phyloP scores from a whole-genome alignment of 2,797 vertebrate genomes.

The Clamator glandarius region DNA sequence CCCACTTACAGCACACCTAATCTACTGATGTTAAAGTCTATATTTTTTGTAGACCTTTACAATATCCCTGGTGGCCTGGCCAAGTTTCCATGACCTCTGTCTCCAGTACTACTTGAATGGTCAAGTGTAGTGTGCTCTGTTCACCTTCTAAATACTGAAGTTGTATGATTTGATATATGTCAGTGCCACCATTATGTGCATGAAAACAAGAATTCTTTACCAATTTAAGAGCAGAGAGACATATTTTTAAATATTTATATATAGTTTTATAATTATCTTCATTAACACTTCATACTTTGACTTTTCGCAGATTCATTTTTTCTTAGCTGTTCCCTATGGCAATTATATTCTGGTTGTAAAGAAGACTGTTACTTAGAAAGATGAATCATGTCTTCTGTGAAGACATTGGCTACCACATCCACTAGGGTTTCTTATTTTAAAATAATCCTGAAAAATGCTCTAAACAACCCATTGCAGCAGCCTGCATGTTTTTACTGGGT shows the following conservation, averaged over 20 bases:
- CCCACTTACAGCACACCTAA: fast-evolving
- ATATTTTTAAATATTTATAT: neutral
- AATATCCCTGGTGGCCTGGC: neutral
- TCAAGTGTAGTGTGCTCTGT: neutral
- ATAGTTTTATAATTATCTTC: neutral
- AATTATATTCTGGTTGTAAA: neutral
- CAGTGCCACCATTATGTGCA: too few species aligned
- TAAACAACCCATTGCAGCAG: neutral
- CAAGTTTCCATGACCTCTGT: neutral
- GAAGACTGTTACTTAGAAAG: neutral
- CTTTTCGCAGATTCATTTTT: neutral
- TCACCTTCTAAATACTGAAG: neutral
- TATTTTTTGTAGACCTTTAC: neutral
- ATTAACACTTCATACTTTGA: neutral
- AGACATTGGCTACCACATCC: neutral
- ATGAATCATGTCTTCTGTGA: neutral
- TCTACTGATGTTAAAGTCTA: neutral
- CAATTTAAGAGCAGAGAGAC: neutral
- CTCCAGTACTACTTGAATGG: neutral
- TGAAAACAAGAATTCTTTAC: neutral
- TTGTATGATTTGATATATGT: neutral
- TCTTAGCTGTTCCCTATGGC: neutral
- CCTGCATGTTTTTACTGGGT: neutral
- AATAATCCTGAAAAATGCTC: neutral
- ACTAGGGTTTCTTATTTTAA: neutral